Base-by-base conservation (phyloP, 2,113 vertebrate species). In the Plecturocebus donacophilus region DNA sequence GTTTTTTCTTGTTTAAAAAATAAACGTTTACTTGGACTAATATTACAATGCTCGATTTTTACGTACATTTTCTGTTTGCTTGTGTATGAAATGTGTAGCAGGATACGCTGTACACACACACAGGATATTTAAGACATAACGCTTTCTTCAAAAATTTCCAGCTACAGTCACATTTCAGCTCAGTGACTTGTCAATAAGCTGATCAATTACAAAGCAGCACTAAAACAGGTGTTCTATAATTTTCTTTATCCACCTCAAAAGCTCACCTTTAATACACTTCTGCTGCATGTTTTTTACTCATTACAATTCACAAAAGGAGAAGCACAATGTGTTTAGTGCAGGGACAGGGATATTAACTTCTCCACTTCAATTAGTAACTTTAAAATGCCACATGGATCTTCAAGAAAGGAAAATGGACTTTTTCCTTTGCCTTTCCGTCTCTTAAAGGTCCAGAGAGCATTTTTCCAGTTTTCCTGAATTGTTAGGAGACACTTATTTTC, bases 401-500 rank as follows among this genome's bases (percentile, higher is more conserved):
- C 3, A 6, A 96, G 82, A 90, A 47, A 84, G 97, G 95, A 80
- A 75, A 82, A 76, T n/a, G n/a, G 89, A 92, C 88, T 96, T 96
- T 96, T 97, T 87, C 40, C 83, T 95, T 42, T 61, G 96, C 68
- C 91, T 97, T 93, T 80, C 91, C 76, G 47, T 75, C 73, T 97
- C 96, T 98, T 95, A 95, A 97, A 97, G 98, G 98, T 92, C 97
- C 91, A 95, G 8, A 0, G 45, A 79, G 98, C 96, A 90, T 98
- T 96, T 97, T 98, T 98, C 96, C 98, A 99, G 98, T 98, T 98
- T 98, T 97, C 97, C 98, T 97, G 97, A 98, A 98, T 98, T 97
- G 98, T 98, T 98, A 96, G 97, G 96, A 98, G 98, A 98, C 97
- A 97, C 98, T 98, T 98, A 98, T 99, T 99, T 98, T 98, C 98